phyloP scores from a whole-genome alignment of 2,113 vertebrate genomes.

The Lophochroa leadbeateri region DNA sequence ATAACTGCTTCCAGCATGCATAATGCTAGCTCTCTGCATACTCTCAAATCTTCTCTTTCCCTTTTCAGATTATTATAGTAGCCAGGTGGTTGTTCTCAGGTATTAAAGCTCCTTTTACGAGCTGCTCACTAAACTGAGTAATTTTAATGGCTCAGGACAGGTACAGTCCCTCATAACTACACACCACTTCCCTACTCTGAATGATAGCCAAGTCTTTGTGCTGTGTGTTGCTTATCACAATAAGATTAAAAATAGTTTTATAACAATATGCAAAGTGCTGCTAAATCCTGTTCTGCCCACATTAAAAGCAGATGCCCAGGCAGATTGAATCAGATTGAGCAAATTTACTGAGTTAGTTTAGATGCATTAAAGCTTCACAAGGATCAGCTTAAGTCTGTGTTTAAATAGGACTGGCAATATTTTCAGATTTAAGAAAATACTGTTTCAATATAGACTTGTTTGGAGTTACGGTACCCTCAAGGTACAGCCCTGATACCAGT shows the following conservation, averaged over 20 bases:
- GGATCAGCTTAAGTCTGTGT: not conserved
- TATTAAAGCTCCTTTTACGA: not conserved
- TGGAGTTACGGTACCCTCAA: not conserved
- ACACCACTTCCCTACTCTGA: not conserved
- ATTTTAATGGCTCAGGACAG: not conserved
- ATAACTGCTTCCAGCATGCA: not conserved
- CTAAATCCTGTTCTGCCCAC: not conserved
- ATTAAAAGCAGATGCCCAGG: constrained; percentile 35
- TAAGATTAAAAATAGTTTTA: constrained; percentile 5
- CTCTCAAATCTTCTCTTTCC: not conserved
- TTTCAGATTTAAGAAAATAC: not conserved
- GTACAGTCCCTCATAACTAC: not conserved
- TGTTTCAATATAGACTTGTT: not conserved
- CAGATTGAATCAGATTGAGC: not conserved
- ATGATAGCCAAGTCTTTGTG: not conserved
- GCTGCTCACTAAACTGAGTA: not conserved
- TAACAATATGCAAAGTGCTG: not conserved
- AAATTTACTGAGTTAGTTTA: constrained; percentile 5
- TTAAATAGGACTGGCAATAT: not conserved
- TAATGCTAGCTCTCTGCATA: not conserved
- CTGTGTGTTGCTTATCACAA: not conserved
- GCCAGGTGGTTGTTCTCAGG: not conserved
- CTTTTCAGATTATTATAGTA: not conserved
- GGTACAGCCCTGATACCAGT: not conserved
- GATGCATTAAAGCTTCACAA: not conserved